Conservation (phyloP, 2,797 vertebrate species). For the Leptoclinus maculatus region DNA sequence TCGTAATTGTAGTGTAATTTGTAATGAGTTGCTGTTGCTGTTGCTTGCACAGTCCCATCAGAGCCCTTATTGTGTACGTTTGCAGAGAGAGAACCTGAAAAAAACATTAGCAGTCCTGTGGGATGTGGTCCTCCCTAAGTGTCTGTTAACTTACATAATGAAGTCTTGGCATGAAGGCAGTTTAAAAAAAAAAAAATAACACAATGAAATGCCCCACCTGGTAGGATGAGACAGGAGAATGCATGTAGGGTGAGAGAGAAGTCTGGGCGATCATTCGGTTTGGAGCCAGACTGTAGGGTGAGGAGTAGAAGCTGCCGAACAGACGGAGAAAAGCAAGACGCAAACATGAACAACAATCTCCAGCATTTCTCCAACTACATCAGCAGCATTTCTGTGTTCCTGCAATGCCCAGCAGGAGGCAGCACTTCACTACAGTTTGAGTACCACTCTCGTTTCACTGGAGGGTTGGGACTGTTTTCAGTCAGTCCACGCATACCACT, state of each 20-base stretch:
- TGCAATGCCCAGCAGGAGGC: constrained; percentile 64
- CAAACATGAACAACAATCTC: constrained; percentile 31
- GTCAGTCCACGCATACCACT: constrained; percentile 73
- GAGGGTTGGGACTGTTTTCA: constrained; percentile 75
- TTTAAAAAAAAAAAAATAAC: constrained; percentile 25
- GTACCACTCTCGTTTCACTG: constrained; percentile 37
- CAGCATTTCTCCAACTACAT: not conserved
- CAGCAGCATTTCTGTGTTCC: constrained; percentile 7
- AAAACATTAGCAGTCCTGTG: constrained; percentile 84
- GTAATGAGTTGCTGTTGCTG: not conserved
- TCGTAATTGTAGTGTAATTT: not conserved
- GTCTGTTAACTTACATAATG: constrained; percentile 8
- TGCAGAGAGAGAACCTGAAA: constrained; percentile 85
- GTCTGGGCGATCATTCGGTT: constrained; percentile 93
- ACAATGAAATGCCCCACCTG: constrained; percentile 84
- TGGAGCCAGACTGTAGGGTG: constrained; percentile 90
- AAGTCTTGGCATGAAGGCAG: not conserved
- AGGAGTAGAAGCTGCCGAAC: constrained; percentile 90
- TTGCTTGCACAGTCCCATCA: constrained; percentile 71
- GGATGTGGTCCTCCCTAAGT: constrained; percentile 72
- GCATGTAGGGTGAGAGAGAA: constrained; percentile 92
- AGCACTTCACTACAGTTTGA: constrained; percentile 23
- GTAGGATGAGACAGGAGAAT: constrained; percentile 94
- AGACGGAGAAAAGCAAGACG: constrained; percentile 41
- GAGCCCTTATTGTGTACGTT: constrained; percentile 87